phyloP scores from a whole-genome alignment of 2,797 vertebrate species.

The Rhabdomys pumilio region DNA sequence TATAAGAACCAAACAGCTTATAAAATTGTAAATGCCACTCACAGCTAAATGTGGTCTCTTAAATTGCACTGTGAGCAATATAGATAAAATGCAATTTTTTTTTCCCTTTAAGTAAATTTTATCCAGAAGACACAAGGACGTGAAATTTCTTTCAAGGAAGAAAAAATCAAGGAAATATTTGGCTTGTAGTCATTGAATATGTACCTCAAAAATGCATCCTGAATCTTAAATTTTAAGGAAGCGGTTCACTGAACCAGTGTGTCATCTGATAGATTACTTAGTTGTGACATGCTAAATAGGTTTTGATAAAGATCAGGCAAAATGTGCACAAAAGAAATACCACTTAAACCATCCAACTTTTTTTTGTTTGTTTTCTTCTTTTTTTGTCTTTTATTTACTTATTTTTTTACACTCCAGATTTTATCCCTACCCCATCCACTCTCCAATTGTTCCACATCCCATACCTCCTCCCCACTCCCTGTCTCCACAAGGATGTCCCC shows the following conservation, averaged over 20 bases:
- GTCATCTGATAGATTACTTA: background rate
- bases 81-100: background rate
- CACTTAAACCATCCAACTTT: background rate
- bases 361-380: too few species aligned
- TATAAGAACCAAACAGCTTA: constrained; percentile 41
- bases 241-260: background rate
- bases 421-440: too few species aligned
- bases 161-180: background rate
- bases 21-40: constrained; percentile 63
- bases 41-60: constrained; percentile 16
- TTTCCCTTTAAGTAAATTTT: constrained; percentile 26
- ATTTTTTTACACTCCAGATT: too few species aligned
- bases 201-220: background rate
- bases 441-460: too few species aligned
- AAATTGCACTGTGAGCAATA: constrained; percentile 63
- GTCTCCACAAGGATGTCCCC: too few species aligned
- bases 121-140: constrained; percentile 34
- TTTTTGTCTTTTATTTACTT: too few species aligned
- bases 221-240: constrained; percentile 1
- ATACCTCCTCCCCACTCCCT: too few species aligned
- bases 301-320: constrained; percentile 18
- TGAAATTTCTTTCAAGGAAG: constrained; percentile 21
- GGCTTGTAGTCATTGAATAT: constrained; percentile 3
- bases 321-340: background rate
- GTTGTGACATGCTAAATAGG: background rate